Evolutionary conservation across 2,113 vertebrate species (phyloP).

Genomic region (Reinhardtius hippoglossoides): DNA sequence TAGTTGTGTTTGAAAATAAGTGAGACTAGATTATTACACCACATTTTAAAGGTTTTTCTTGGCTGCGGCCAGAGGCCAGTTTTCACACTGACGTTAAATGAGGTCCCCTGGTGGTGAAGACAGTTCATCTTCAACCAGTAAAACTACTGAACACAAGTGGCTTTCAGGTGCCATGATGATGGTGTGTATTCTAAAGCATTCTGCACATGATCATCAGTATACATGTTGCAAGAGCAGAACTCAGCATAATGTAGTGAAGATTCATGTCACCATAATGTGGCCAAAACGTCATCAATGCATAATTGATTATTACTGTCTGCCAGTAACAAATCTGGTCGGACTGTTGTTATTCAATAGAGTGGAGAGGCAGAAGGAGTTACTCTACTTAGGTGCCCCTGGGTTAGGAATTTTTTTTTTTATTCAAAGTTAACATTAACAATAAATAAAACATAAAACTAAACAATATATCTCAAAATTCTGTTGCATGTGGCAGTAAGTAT

Average conservation of each 20-base stretch:
- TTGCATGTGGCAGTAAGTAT: no score
- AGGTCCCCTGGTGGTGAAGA: not conserved
- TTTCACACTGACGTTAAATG: not conserved
- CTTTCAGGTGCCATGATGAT: not conserved
- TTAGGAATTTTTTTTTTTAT: no score
- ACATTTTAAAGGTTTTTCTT: not conserved
- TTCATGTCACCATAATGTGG: not conserved
- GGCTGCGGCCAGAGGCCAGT: not conserved
- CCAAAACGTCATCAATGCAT: no score
- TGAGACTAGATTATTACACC: not conserved
- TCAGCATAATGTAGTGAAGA: not conserved
- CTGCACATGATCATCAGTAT: conserved; percentile 16
- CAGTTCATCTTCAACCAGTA: not conserved
- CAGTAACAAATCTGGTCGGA: no score
- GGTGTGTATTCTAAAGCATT: not conserved
- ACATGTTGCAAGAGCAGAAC: no score
- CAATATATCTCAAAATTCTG: no score
- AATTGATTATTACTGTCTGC: no score
- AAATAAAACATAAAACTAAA: no score
- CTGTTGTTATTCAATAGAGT: no score
- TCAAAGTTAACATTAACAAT: no score
- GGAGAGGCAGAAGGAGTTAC: no score
- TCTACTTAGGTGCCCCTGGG: no score
- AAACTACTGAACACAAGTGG: not conserved
- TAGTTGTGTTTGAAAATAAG: not conserved